A percentile compares a stretch with the other conserved stretches of the same genome.
phyloP scores from a whole-genome alignment of 2,113 vertebrate species.

The Quiscalus mexicanus region DNA sequence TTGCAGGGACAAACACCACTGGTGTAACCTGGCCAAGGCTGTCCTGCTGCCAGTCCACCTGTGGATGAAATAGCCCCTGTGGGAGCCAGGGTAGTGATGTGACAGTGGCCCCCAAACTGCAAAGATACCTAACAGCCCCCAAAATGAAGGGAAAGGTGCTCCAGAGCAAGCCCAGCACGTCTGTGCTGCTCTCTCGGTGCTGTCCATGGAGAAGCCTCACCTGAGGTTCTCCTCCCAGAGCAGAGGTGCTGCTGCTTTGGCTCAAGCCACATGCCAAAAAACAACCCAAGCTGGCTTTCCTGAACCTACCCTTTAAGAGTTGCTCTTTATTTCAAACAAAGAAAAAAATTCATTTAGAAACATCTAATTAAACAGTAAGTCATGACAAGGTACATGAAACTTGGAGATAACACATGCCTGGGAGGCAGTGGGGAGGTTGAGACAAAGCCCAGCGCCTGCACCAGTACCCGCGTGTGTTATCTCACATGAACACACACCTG shows the following conservation, averaged over 20 bases:
- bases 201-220: not conserved
- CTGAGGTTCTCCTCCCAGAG: not conserved
- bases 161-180: fast-evolving
- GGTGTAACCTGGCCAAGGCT: not conserved
- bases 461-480: slow-evolving; percentile 34
- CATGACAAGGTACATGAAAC: slow-evolving; percentile 65
- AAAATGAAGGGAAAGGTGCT: not conserved
- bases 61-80: not conserved
- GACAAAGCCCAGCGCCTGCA: slow-evolving; percentile 47
- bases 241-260: not conserved
- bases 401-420: slow-evolving; percentile 58
- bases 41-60: not conserved
- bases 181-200: fast-evolving
- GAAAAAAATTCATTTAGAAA: slow-evolving; percentile 36
- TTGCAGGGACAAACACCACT: fast-evolving
- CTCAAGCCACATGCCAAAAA: not conserved
- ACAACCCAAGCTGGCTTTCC: not conserved
- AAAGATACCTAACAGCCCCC: not conserved
- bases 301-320: not conserved
- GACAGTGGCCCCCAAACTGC: not conserved
- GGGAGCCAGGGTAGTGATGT: not conserved
- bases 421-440: slow-evolving; percentile 22
- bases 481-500: slow-evolving; percentile 58
- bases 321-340: slow-evolving; percentile 28
- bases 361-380: slow-evolving; percentile 72